Percentiles rank a stretch among this genome's conserved stretches.
Evolutionary conservation across 2,797 vertebrate genomes (phyloP).

Genomic region (Alca torda): DNA sequence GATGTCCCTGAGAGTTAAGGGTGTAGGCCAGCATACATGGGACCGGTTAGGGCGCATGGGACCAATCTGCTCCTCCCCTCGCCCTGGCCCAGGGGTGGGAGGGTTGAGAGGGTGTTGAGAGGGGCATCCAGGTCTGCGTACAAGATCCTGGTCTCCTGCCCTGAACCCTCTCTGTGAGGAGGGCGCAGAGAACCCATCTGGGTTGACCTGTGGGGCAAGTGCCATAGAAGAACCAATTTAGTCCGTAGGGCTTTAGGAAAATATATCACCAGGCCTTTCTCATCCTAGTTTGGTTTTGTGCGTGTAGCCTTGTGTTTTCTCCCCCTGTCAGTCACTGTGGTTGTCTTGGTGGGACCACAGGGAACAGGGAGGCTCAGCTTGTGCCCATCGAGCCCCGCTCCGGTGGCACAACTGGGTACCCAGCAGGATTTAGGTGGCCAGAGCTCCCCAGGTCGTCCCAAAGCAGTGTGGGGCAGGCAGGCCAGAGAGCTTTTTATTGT

Average conservation of each 20-base stretch:
- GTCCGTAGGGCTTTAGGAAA: neutral
- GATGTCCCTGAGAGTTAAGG: neutral
- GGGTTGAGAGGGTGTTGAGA: fast-evolving
- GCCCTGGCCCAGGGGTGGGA: fast-evolving
- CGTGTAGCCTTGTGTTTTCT: fast-evolving
- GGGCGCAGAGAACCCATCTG: neutral
- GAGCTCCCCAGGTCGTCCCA: neutral
- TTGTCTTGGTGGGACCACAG: neutral
- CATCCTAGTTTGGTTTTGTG: neutral
- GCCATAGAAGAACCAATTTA: neutral
- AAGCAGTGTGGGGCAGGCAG: neutral
- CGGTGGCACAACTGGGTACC: fast-evolving
- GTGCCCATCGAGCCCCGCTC: fast-evolving
- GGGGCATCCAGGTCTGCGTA: neutral
- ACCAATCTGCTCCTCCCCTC: neutral
- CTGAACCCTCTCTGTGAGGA: neutral
- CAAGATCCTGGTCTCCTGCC: neutral
- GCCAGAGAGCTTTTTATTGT: neutral
- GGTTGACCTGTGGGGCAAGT: neutral
- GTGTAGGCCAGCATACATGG: neutral
- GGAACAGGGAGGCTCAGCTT: neutral
- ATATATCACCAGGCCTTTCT: neutral
- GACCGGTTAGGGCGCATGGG: fast-evolving
- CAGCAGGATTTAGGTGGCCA: neutral
- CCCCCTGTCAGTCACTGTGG: neutral